Evolutionary conservation across 2,888 invertebrate genomes (phyloP), one percentile per base, ranked within the genome.

Genomic region (Caenorhabditis sp.): DNA sequence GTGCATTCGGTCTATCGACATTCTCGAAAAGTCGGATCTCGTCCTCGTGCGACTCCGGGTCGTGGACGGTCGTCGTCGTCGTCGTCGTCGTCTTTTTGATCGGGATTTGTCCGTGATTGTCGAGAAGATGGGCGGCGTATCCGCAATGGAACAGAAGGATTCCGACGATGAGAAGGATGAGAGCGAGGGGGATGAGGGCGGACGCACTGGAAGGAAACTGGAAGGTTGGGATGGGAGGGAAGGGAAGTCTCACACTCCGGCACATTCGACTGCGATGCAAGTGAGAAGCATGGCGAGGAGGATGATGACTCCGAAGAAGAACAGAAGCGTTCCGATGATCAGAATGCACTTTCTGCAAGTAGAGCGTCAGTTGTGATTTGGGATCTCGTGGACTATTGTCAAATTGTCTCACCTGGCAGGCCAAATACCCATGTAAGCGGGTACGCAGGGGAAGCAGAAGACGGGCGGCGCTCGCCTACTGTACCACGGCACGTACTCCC

Each of bases 111-210:
- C 86, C 86, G n/a, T 79, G 79, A 32, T 83, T 81, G 48, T 88
- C 87, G 15, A 89, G 74, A n/a, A 89, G 83, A 74, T 89, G 86
- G 24, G 89, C 89, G 8, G 88, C 89, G 83, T 89, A 89, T 62
- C 89, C 89, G 73, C 88, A 88, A 63, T 89, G 89, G 77, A 89
- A 83, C 15, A 89, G 72, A n/a, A 87, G 73, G 24, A 89, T 80
- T 52, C 89, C 89, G 52, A 87, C 83, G 63, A 88, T 83, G 32
- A 89, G 82, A 24, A 89, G 81, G 37, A 89, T 81, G n/a, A 89
- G 50, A 11, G 86, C 88, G 7, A 89, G 78, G 4, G 88, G 87
- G 27, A 88, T 72, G 13, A 88, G 61, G 13, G 81, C 85, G 17
- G 85, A 84, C 4, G 85, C 85, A 53, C 87, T 87, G 66, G 13